Evolutionary conservation across 1,140 invertebrate species (phyloP).

Genomic region (Venustaconcha ellipsiformis): DNA sequence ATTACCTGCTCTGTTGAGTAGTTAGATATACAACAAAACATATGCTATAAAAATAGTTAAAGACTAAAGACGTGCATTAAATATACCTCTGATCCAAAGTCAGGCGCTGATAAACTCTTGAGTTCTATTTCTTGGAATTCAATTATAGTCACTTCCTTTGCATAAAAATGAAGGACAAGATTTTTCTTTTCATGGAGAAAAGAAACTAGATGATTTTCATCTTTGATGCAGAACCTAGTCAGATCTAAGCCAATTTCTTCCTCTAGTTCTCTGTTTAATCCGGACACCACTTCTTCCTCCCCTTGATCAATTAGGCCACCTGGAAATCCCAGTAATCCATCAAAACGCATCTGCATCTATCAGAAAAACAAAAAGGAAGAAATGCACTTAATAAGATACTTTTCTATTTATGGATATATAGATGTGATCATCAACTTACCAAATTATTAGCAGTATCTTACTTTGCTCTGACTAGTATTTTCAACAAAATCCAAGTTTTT

Average conservation of each 20-base stretch:
- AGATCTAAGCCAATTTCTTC: constrained; percentile 73
- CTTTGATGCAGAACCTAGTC: constrained; percentile 43
- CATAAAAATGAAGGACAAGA: constrained; percentile 72
- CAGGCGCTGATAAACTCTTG: constrained; percentile 58
- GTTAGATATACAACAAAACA: too few relatives aligned
- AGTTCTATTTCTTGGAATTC: constrained; percentile 68
- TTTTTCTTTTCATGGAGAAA: constrained; percentile 62
- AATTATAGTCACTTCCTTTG: constrained; percentile 67
- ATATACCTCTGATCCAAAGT: constrained; percentile 71
- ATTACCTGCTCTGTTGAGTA: too few relatives aligned
- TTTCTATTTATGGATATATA: neutral
- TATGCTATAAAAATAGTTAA: neutral
- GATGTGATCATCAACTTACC: neutral
- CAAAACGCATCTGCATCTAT: constrained; percentile 75
- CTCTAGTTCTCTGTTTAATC: constrained; percentile 71
- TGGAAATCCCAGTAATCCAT: constrained; percentile 75
- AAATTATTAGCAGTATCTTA: neutral
- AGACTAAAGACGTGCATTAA: neutral
- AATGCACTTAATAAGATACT: neutral
- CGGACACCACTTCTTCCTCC: constrained; percentile 64
- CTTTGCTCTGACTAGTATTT: neutral
- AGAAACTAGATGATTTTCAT: constrained; percentile 56
- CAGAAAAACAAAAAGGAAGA: constrained; percentile 28
- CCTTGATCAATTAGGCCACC: constrained; percentile 72
- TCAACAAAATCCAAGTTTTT: neutral